Base-by-base conservation (phyloP, 1,140 invertebrate genomes). In the Conus betulinus region DNA sequence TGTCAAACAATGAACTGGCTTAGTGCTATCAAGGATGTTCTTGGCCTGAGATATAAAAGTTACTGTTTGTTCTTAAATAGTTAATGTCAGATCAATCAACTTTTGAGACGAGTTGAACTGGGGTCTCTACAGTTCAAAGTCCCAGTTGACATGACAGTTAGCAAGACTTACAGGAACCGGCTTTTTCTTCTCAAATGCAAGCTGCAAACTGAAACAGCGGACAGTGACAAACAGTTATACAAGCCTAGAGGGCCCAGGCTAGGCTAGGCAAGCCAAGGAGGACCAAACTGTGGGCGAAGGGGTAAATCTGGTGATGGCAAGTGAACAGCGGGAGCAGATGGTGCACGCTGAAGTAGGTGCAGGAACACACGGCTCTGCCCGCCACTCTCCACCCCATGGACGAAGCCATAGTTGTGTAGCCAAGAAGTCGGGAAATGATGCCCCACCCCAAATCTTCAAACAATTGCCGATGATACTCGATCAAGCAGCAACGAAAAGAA, bases 31-130 rank as follows among this genome's bases (percentile, higher is more conserved):
- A 23, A 6, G 23, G 76, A 78, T 39, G 39, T 78, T 20, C n/a
- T 74, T 25, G 7, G 67, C 25, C 27, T 78, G 39, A 78, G 39
- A 39, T 27, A 78, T 51, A 7, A 78, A 78, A 27, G 25, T 51
- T 39, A 78, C 17, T 74, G 15, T 74, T 23, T 39, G 76, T 78
- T 78, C 76, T 52, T 53, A 81, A 51, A 23, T 81, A 53, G 13
- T 81, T 81, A 51, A 27, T 39, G 11, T 27, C 25, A 23, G 10
- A 25, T 53, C 39, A 81, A 13, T 81, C 8, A 15, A 53, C 20
- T 63, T 63, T 23, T 52, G 85, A 87, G 85, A 87, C 74, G 85
- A 79, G 85, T 78, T 87, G 85, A 87, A 87, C 85, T 87, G 85
- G 74, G 60, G 74, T 13, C 20, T 55, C 25, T 52, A 63, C 74